These are phyloP conservation scores for Drosophila tristis DNA, from an alignment of 1,140 invertebrate species.

Conservation along the genomic window DNA sequence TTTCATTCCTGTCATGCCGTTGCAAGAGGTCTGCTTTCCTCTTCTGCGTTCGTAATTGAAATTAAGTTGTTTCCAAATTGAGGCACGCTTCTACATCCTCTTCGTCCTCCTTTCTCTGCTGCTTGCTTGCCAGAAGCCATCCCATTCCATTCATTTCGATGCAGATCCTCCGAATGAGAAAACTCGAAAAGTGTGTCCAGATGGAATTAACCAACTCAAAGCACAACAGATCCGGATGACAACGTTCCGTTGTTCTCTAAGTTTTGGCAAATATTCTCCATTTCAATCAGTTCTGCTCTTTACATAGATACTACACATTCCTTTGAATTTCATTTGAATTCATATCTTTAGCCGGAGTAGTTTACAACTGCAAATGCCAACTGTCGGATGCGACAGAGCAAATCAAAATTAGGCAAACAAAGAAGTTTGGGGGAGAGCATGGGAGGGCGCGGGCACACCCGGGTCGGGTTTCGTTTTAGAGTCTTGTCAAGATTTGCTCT, in stretches of 20 bases:
- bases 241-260: no score
- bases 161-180: constrained; percentile 4
- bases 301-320: not conserved
- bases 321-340: constrained; percentile 32
- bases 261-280: constrained; percentile 3
- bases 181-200: constrained; percentile 20
- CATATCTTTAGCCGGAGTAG: constrained; percentile 58
- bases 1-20: constrained; percentile 31
- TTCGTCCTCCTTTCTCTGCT: constrained; percentile 8
- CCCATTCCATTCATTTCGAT: constrained; percentile 26
- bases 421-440: constrained; percentile 26
- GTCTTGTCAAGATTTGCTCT: constrained; percentile 67
- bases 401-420: constrained; percentile 76
- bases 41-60: constrained; percentile 64
- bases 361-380: constrained; percentile 72
- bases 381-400: constrained; percentile 62
- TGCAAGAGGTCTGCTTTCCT: constrained; percentile 12
- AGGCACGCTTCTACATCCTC: constrained; percentile 9
- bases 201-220: constrained; percentile 30
- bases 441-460: not conserved
- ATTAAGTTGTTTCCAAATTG: constrained; percentile 64
- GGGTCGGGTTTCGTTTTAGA: constrained; percentile 15
- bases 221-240: not conserved
- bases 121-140: constrained; percentile 19
- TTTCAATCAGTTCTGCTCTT: constrained; percentile 10